Conservation (phyloP, 2,888 invertebrate genomes). For the Horisme vitalbata region DNA sequence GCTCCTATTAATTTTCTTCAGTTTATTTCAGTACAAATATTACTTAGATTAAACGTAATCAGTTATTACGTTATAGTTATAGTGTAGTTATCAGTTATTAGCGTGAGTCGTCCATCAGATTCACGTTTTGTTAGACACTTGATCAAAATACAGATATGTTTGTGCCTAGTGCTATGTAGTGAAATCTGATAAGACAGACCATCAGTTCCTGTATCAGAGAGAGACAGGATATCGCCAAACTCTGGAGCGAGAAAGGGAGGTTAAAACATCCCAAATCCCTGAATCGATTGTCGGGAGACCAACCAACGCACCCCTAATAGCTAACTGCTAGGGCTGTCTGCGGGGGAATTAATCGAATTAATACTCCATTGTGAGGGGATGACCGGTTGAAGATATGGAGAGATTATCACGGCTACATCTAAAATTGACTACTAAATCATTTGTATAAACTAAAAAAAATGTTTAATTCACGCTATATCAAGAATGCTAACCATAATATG, state of each 20-base stretch:
- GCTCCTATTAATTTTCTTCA: constrained; percentile 9
- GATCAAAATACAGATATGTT: background rate
- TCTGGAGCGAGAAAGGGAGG: constrained; percentile 50
- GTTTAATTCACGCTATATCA: too few species aligned
- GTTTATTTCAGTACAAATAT: constrained; percentile 2
- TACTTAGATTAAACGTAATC: too few species aligned
- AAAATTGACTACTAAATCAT: background rate
- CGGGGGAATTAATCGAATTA: constrained; percentile 40
- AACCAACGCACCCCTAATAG: constrained; percentile 62
- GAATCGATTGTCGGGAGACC: constrained; percentile 71
- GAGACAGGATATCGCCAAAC: constrained; percentile 44
- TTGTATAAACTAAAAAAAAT: too few species aligned
- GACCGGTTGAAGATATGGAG: constrained; percentile 14
- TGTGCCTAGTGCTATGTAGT: constrained; percentile 42
- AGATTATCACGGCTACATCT: background rate
- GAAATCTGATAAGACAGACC: constrained; percentile 62
- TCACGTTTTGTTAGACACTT: too few species aligned
- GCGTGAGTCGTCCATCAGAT: too few species aligned
- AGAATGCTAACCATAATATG: too few species aligned
- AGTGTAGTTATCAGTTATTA: too few species aligned
- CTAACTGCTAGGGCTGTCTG: constrained; percentile 58
- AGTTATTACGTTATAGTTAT: too few species aligned
- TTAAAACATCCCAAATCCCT: constrained; percentile 62
- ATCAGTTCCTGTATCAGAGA: constrained; percentile 45
- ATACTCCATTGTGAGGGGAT: constrained; percentile 30